Percentiles rank a stretch among this genome's conserved stretches.
phyloP scores from a whole-genome alignment of 2,888 invertebrate species.

The Pycnomerus fuliginosus region DNA sequence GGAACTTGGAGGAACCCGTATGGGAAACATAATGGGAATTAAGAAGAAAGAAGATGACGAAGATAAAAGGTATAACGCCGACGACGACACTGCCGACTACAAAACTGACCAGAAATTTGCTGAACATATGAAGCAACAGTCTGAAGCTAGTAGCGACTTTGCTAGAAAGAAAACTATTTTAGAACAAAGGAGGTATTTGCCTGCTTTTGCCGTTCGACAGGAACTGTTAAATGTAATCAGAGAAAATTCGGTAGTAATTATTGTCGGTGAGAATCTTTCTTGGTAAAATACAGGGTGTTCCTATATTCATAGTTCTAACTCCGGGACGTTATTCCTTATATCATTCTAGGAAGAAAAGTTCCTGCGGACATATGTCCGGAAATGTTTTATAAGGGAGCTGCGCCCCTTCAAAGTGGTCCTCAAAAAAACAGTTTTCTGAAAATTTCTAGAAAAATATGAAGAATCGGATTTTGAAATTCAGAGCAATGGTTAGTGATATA shows the following conservation, averaged over 20 bases:
- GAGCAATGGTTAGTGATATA: too few relatives aligned
- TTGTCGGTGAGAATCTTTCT: constrained; percentile 66
- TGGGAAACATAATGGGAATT: constrained; percentile 95
- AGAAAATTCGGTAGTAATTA: constrained; percentile 92
- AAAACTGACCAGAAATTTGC: constrained; percentile 96
- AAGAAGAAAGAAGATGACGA: constrained; percentile 77
- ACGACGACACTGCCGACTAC: constrained; percentile 77
- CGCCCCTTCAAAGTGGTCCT: too few relatives aligned
- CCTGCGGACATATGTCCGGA: too few relatives aligned
- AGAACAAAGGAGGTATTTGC: constrained; percentile 89
- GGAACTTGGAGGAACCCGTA: constrained; percentile 95
- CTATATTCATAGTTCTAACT: too few relatives aligned
- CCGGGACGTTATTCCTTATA: too few relatives aligned
- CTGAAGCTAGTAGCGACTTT: constrained; percentile 79
- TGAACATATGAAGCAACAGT: constrained; percentile 81
- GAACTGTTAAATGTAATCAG: constrained; percentile 87
- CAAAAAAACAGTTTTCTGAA: too few relatives aligned
- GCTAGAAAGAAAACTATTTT: constrained; percentile 79
- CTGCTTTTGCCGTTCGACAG: constrained; percentile 93
- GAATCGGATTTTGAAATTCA: too few relatives aligned
- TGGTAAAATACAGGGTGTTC: too few relatives aligned
- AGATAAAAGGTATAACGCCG: constrained; percentile 63
- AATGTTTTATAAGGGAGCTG: too few relatives aligned
- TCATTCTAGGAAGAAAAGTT: too few relatives aligned
- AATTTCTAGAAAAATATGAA: too few relatives aligned